A percentile compares a stretch with the other conserved stretches of the same genome.
Evolutionary conservation across 1,140 invertebrate genomes (phyloP).

Genomic region (Planococcus citri): DNA sequence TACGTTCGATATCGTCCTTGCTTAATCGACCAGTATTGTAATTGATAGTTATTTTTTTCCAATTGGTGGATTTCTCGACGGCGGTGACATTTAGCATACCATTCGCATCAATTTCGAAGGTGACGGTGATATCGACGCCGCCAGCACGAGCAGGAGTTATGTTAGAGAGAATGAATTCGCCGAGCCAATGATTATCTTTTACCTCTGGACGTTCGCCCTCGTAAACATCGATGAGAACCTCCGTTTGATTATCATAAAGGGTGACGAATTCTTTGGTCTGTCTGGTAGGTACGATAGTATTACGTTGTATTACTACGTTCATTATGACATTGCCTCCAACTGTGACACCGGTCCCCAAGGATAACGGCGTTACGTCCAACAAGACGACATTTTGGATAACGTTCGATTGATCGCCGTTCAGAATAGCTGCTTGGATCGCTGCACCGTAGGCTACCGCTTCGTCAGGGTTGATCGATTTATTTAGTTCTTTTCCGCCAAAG

Average conservation of each 20-base stretch:
- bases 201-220: too few species aligned
- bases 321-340: conserved; percentile 46
- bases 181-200: too few species aligned
- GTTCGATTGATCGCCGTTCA: conserved; percentile 38
- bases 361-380: conserved; percentile 50
- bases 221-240: too few species aligned
- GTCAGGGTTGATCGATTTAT: conserved; percentile 41
- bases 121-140: conserved; percentile 85
- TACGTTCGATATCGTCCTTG: too few species aligned
- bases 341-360: conserved; percentile 50
- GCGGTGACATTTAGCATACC: conserved; percentile 83
- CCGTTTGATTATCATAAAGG: too few species aligned
- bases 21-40: conserved; percentile 93
- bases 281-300: conserved; percentile 47
- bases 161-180: conserved; percentile 85
- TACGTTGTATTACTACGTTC: conserved; percentile 50
- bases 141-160: conserved; percentile 91
- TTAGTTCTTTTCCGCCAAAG: conserved; percentile 52
- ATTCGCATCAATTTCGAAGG: too few species aligned
- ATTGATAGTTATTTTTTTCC: conserved; percentile 96
- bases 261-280: too few species aligned
- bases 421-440: too few species aligned
- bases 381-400: conserved; percentile 47
- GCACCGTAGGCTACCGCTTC: conserved; percentile 36
- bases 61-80: conserved; percentile 81